Evolutionary conservation across 2,888 invertebrate species (phyloP).

Genomic region (Sabellastarte sp.): DNA sequence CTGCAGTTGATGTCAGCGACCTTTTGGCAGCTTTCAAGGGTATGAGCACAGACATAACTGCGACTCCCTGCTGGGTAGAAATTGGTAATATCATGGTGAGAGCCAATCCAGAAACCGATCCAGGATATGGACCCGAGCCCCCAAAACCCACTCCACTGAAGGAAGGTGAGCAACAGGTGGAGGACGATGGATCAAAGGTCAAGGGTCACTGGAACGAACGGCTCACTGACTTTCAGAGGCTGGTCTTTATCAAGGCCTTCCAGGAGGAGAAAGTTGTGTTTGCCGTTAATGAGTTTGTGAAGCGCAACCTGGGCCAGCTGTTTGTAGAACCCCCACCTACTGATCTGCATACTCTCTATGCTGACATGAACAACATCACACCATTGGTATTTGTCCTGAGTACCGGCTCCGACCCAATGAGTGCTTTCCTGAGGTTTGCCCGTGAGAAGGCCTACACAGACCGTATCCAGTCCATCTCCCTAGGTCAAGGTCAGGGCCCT

Average conservation of each 20-base stretch:
- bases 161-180: slow-evolving; percentile 6
- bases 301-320: slow-evolving; percentile 71
- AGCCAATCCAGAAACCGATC: slow-evolving; percentile 45
- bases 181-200: slow-evolving; percentile 36
- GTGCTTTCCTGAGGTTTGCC: slow-evolving; percentile 58
- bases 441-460: slow-evolving; percentile 54
- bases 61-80: slow-evolving; percentile 47
- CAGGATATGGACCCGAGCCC: slow-evolving; percentile 40
- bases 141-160: slow-evolving; percentile 36
- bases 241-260: slow-evolving; percentile 76
- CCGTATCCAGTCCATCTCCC: slow-evolving; percentile 58
- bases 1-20: slow-evolving; percentile 67
- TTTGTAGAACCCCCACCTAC: slow-evolving; percentile 83
- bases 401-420: slow-evolving; percentile 69
- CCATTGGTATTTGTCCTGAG: slow-evolving; percentile 85
- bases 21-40: slow-evolving; percentile 61
- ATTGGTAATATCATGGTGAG: slow-evolving; percentile 41
- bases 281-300: slow-evolving; percentile 78
- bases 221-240: slow-evolving; percentile 74
- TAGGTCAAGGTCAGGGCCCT: slow-evolving; percentile 62
- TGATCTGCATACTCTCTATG: slow-evolving; percentile 62
- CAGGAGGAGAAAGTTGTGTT: slow-evolving; percentile 80
- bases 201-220: slow-evolving; percentile 67
- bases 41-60: slow-evolving; percentile 45
- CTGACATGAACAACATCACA: slow-evolving; percentile 62